Evolutionary conservation across 2,888 invertebrate genomes (phyloP).

Genomic region (Amiota minor): DNA sequence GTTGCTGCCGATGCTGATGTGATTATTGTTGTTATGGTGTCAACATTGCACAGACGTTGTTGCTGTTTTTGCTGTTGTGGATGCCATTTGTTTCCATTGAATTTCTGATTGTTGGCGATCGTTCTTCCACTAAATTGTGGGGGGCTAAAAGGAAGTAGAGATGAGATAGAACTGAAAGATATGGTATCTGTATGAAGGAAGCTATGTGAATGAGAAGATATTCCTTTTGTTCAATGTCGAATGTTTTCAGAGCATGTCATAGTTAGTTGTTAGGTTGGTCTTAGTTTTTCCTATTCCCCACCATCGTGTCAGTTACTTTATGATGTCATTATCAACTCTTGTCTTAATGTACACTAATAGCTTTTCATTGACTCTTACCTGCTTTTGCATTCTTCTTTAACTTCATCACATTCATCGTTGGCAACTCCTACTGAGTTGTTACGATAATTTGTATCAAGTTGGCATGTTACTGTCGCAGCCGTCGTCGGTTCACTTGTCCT

Average conservation of each 20-base stretch:
- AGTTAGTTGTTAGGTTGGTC: too few species aligned
- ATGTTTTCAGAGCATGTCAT: background rate
- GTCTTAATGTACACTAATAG: constrained; percentile 13
- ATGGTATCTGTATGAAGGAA: background rate
- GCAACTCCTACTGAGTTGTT: background rate
- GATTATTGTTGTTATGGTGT: constrained; percentile 17
- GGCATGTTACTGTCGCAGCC: background rate
- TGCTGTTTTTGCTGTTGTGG: constrained; percentile 27
- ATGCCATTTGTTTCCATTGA: constrained; percentile 21
- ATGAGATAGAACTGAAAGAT: background rate
- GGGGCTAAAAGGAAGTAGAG: constrained; percentile 7
- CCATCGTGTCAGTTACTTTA: too few species aligned
- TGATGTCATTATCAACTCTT: too few species aligned
- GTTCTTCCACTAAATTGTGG: constrained; percentile 26
- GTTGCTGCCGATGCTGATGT: constrained; percentile 31
- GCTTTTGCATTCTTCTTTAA: background rate
- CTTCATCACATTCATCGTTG: background rate
- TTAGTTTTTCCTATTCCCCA: too few species aligned
- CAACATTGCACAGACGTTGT: constrained; percentile 9
- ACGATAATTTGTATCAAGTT: too few species aligned
- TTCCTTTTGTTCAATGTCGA: too few species aligned
- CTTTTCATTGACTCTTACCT: constrained; percentile 2
- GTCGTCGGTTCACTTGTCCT: constrained; percentile 32
- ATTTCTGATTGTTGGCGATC: constrained; percentile 23
- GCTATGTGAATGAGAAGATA: too few species aligned